Base-by-base conservation (phyloP, 1,140 invertebrate species). In the Agrilus planipennis region DNA sequence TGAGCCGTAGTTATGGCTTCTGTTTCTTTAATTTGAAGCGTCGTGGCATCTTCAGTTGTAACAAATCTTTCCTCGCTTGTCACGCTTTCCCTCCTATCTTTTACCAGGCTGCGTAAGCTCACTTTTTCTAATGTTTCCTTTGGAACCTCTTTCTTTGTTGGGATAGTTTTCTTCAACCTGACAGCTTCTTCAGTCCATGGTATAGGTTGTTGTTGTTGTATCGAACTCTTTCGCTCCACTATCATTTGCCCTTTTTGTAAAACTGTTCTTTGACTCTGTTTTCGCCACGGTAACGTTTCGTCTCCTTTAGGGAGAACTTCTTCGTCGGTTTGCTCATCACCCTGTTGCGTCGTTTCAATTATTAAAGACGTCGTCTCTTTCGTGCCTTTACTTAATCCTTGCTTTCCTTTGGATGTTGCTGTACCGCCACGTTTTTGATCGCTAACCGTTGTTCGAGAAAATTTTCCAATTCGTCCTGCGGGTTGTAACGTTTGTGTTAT, bases 251-350 rank as follows among this genome's bases (percentile, higher is more conserved):
- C n/a, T n/a, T n/a, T n/a, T n/a, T n/a, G n/a, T n/a, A n/a, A n/a
- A n/a, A n/a, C n/a, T n/a, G n/a, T n/a, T n/a, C n/a, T n/a, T n/a
- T n/a, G n/a, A n/a, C n/a, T n/a, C n/a, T n/a, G n/a, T n/a, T n/a
- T 23, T 45, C 70, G 53, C 72, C 72, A 75, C 9, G 67, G 62
- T 41, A 75, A 47, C 5, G 62, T 59, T 51, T 72, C 69, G 52
- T 74, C 71, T 27, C 64, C 68, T 46, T 62, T 16, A 18, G 68
- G 67, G 42, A 69, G 34, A 44, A 61, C 60, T 48, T 64, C 58
- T 25, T 61, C 60, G 34, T 69, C 65, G 7, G 58, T 40, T 1
- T 49, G 47, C 47, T 60, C 48, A 17, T 28, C 25, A 23, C 16
- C 21, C 7, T 21, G 21, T 34, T 35, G 9, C n/a, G n/a, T n/a